These are phyloP conservation scores for Leptinotarsa tumamoca DNA, from an alignment of 2,888 invertebrate species.

Conservation along the genomic window DNA sequence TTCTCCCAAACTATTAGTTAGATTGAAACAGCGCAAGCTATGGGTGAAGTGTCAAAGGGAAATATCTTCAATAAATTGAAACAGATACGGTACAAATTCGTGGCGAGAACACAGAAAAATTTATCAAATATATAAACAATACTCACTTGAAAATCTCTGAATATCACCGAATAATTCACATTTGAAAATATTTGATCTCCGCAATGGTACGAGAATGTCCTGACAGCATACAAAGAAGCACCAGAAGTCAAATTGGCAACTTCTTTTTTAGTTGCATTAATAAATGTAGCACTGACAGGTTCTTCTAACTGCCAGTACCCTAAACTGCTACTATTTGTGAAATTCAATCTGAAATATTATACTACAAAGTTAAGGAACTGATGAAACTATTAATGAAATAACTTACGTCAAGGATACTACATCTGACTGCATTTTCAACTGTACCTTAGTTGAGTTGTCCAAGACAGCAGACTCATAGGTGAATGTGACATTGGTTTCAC, in stretches of 20 bases:
- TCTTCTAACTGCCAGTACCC: conserved; percentile 52
- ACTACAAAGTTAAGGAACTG: conserved; percentile 24
- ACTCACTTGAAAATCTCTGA: conserved; percentile 54
- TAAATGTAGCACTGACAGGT: conserved; percentile 25
- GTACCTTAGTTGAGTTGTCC: neutral
- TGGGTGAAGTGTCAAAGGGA: no score
- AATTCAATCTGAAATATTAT: conserved; percentile 39
- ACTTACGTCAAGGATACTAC: conserved; percentile 20
- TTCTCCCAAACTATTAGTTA: no score
- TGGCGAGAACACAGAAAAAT: no score
- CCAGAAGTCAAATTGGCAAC: conserved; percentile 30
- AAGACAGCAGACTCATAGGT: conserved; percentile 20
- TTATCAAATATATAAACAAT: neutral
- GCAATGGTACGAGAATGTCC: conserved; percentile 70
- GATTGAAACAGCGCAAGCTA: no score
- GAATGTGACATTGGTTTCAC: conserved; percentile 27
- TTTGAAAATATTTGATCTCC: conserved; percentile 48
- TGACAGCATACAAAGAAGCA: conserved; percentile 61
- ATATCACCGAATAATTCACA: conserved; percentile 27
- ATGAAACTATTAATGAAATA: neutral
- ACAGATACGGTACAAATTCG: no score
- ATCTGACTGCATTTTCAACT: conserved; percentile 11
- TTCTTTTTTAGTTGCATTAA: neutral
- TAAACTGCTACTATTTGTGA: conserved; percentile 29
- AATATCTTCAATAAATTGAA: no score